Evolutionary conservation across 2,797 vertebrate species (phyloP), one percentile per base, ranked within the genome.

Genomic region (Distichodus sexfasciatus): DNA sequence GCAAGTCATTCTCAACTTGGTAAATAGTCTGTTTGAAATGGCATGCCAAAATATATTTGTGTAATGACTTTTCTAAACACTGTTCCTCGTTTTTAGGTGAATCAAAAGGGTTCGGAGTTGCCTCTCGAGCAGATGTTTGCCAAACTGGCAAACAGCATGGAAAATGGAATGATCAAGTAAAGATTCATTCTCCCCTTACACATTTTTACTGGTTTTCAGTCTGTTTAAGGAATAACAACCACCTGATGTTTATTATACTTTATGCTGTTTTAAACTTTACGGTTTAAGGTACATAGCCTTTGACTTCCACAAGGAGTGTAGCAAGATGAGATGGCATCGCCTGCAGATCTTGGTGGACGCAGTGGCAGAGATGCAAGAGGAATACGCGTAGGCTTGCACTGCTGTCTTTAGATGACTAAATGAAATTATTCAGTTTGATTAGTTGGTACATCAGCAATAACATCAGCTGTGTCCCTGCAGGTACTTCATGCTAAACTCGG

Each of bases 271-370:
- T 44, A 5, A n/a, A n/a, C n/a, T n/a, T n/a, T n/a, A n/a, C n/a
- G n/a, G n/a, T 65, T 67, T 57, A 74, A 99, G 97, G 50, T 99
- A 99, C 0, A 44, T 95, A 51, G 94, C 97, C 0, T 99, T 97
- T 69, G 97, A 99, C 84, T 99, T 99, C 85, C 96, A 99, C 86
- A 98, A 98, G 85, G 97, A 99, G 82, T 99, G 97, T 88, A 96
- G 94, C 81, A 90, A 89, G 59, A 98, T 99, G 96, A 90, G 96
- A 58, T 99, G 97, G 97, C 94, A 98, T 74, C 93, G 97, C 1
- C 91, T 99, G 0, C 95, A 95, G 79, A 92, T 98, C 82, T 77
- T 99, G 50, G 79, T 99, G 85, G 92, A 98, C 71, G 77, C 87
- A 1, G 91, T 98, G 0, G 79, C 94, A 51, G 94, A 95, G 23